Percentiles rank a stretch among this genome's conserved stretches.
Evolutionary conservation across 2,113 vertebrate species (phyloP).

Genomic region (Cettia cetti): DNA sequence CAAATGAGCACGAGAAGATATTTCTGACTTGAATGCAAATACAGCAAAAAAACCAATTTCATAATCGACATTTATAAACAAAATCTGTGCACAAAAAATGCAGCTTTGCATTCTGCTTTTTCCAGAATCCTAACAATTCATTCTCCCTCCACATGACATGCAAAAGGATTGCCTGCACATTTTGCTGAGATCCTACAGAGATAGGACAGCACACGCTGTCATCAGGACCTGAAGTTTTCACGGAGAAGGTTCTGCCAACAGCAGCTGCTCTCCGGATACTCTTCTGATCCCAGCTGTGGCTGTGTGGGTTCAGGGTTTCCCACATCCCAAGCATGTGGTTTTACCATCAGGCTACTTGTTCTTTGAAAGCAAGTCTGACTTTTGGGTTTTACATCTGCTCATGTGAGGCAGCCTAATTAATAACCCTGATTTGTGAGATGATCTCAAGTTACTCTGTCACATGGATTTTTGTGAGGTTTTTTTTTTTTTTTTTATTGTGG

Average conservation of each 20-base stretch:
- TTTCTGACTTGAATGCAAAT: background rate
- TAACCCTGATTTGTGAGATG: background rate
- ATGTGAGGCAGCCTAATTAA: background rate
- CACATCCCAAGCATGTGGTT: constrained; percentile 35
- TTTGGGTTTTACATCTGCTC: background rate
- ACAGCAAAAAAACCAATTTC: background rate
- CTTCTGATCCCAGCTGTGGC: background rate
- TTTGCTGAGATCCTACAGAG: background rate
- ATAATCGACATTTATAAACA: background rate
- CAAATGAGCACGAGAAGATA: background rate
- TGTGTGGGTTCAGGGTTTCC: constrained; percentile 5
- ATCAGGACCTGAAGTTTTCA: background rate
- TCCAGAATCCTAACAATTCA: background rate
- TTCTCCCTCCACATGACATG: background rate
- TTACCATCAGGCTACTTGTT: constrained; percentile 32
- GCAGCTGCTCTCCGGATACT: background rate
- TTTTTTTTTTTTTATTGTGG: background rate
- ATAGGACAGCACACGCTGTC: background rate
- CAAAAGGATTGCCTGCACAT: background rate
- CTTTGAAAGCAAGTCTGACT: constrained; percentile 44
- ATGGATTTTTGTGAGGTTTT: background rate
- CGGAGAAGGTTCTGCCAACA: background rate
- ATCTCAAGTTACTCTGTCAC: background rate
- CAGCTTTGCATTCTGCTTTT: background rate
- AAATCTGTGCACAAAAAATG: background rate